Conservation (phyloP, 2,888 invertebrate genomes). For the Slavum lentiscoides region DNA sequence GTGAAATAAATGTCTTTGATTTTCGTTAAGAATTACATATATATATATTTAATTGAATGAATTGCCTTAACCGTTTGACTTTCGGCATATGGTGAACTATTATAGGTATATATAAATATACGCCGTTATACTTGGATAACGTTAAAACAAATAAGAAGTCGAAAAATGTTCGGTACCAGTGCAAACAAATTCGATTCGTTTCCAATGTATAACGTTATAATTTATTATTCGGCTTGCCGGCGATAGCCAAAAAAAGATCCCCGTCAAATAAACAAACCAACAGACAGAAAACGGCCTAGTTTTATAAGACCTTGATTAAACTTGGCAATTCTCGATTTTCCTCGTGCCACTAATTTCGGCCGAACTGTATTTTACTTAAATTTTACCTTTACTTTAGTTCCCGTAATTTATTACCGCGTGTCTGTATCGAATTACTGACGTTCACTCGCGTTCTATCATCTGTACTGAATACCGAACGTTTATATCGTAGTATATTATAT, state of each 20-base stretch:
- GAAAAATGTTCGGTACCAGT: too few species aligned
- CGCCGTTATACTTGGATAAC: too few species aligned
- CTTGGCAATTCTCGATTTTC: constrained; percentile 11
- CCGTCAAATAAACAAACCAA: constrained; percentile 14
- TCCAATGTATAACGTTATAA: background rate
- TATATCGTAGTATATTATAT: too few species aligned
- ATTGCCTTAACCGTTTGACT: too few species aligned
- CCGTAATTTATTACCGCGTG: background rate
- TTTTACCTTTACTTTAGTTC: background rate
- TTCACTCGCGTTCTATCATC: background rate
- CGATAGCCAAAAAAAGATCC: constrained; percentile 18
- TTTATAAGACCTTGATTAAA: constrained; percentile 7
- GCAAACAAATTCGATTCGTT: constrained; percentile 17
- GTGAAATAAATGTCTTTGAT: too few species aligned
- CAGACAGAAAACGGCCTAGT: constrained; percentile 20
- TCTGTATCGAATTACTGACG: background rate
- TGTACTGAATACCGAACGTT: too few species aligned
- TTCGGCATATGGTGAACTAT: too few species aligned
- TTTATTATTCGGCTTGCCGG: background rate
- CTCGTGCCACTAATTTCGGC: background rate
- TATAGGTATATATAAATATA: too few species aligned
- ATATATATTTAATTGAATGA: too few species aligned
- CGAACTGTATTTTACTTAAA: constrained; percentile 3
- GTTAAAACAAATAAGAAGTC: too few species aligned
- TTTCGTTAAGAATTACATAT: too few species aligned